Percentiles rank a stretch among this genome's conserved stretches.
Conservation (phyloP, 2,797 vertebrate species). For the Sebastes iracundus region DNA sequence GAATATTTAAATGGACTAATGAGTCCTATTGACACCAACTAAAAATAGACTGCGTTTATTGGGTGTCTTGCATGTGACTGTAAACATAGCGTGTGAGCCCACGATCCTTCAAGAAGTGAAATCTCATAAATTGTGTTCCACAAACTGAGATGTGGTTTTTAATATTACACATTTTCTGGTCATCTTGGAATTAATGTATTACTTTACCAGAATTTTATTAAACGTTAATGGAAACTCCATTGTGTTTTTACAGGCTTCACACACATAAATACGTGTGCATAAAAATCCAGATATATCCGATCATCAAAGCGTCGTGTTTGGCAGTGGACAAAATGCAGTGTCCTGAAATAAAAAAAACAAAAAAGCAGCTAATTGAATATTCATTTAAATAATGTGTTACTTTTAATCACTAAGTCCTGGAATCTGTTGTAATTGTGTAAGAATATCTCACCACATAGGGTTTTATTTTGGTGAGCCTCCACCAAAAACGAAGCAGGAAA, state of each 20-base stretch:
- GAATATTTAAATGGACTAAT: conserved; percentile 10
- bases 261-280: too few species aligned
- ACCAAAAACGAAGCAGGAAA: neutral
- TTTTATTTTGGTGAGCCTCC: too few species aligned
- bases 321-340: too few species aligned
- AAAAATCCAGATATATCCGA: too few species aligned
- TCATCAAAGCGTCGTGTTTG: too few species aligned
- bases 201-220: neutral
- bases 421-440: too few species aligned
- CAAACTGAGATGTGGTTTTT: neutral
- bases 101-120: neutral
- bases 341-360: neutral
- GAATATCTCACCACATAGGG: too few species aligned
- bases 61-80: neutral
- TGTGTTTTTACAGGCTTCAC: neutral
- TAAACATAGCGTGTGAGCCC: neutral
- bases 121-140: too few species aligned
- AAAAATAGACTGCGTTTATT: conserved; percentile 47
- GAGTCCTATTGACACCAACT: conserved; percentile 28
- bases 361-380: neutral
- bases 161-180: neutral
- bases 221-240: neutral
- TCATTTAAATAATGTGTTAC: neutral
- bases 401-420: neutral
- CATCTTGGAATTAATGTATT: neutral